Conservation (phyloP, 2,113 vertebrate species). For the Uropsilus gracilis region DNA sequence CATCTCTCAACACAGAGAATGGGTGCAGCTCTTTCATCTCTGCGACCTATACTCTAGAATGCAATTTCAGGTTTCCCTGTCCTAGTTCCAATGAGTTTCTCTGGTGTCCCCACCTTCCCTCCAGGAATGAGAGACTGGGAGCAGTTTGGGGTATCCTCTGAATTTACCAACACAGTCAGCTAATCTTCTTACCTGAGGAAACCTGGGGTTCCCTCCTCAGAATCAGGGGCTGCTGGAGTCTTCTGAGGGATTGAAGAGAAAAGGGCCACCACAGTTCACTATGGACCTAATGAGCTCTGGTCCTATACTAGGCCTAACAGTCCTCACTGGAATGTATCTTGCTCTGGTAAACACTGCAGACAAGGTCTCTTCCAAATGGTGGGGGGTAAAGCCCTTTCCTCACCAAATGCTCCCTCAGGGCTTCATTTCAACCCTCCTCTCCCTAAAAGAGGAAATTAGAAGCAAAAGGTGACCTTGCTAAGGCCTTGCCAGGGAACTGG, state of each 20-base stretch:
- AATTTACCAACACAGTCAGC: constrained; percentile 54
- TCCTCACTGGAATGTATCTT: background rate
- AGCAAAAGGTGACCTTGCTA: constrained; percentile 71
- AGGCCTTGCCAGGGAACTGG: constrained; percentile 53
- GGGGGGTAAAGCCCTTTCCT: background rate
- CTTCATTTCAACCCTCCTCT: constrained; percentile 45
- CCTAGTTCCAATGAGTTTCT: constrained; percentile 47
- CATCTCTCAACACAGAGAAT: constrained; percentile 50
- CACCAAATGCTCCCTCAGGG: background rate
- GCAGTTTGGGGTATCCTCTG: constrained; percentile 50
- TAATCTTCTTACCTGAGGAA: constrained; percentile 43
- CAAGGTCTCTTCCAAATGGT: background rate
- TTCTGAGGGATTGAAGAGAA: background rate
- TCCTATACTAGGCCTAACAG: background rate
- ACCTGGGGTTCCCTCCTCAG: background rate
- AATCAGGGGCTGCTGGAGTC: background rate
- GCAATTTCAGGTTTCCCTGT: constrained; percentile 44
- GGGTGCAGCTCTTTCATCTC: constrained; percentile 38
- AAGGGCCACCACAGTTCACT: background rate
- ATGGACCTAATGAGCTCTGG: background rate
- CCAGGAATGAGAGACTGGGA: constrained; percentile 40
- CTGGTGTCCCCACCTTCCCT: constrained; percentile 16
- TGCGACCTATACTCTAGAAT: background rate
- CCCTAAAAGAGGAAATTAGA: constrained; percentile 53
- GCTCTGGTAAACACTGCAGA: constrained; percentile 29